Base-by-base conservation (phyloP, 2,888 invertebrate genomes). In the Galerucella calmariensis region DNA sequence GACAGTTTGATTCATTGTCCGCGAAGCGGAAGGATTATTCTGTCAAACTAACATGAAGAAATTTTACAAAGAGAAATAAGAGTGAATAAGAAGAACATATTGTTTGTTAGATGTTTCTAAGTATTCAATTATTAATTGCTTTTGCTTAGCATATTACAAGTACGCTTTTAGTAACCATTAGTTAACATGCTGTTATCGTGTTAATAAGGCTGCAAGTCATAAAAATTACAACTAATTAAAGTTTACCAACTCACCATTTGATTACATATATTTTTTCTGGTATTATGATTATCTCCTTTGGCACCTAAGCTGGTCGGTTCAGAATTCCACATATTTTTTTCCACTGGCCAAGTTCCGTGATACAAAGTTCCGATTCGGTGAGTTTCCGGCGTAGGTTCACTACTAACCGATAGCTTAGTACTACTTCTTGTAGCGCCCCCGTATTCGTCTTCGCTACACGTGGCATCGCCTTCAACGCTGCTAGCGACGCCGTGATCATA, bases 291-390 rank as follows among this genome's bases (percentile, higher is more conserved):
- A 53, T 74, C 75, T 12, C 44, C 62, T 14, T 75, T 71, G 10
- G 66, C 66, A 6, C 80, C 80, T 53, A 82, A 67, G 73, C 81
- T 83, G 24, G 83, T 82, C 11, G 87, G 86, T 79, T 87, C 87
- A 0, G 87, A 87, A 78, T 86, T 87, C 87, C 87, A 87, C 84
- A 86, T 84, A 63, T 82, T 84, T 81, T 86, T 88, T 82, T 90
- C 90, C 59, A 90, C 89, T 8, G 91, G 91, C 92, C 92, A 92
- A 14, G 91, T 90, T n/a, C 91, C 91, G 81, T 90, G 91, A 82
- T 90, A 90, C 73, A 90, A 86, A 59, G 88, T 86, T 12, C 88
- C 86, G 73, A 89, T 78, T 14, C 79, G 80, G 75, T 74, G 77
- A 41, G 75, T 75, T 63, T 77, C 77, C 8, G 78, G 73, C 5